Base-by-base conservation (phyloP, 2,888 invertebrate species). In the Ferdinandea cuprea region DNA sequence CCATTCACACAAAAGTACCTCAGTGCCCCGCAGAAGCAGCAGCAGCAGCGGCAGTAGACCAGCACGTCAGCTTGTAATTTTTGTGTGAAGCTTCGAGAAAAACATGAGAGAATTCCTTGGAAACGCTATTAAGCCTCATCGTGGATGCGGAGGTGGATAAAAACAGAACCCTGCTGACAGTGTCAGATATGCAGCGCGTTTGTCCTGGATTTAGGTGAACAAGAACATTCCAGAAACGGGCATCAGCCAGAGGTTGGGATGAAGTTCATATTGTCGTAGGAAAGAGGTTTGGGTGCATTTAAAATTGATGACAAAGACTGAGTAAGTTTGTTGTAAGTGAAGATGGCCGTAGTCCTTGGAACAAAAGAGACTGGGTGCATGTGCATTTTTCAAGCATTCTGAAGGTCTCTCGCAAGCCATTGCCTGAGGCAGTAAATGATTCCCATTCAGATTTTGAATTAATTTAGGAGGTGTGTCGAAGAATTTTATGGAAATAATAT, bases 151-250 rank as follows among this genome's bases (percentile, higher is more conserved):
- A 35, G 40, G 44, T 40, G 58, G 44, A 66, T 59, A 54, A 56
- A 40, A 72, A 61, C 13, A 58, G 78, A 72, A 73, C 73, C 66
- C 72, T 68, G 72, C 83, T 83, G 83, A 83, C 83, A 83, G 58
- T 73, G 83, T 78, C 58, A 63, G 72, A 78, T 78, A 46, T 73
- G 68, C 72, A 73, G 61, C 77, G 78, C 78, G 73, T 83, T 83
- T 83, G 72, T 83, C 72, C 66, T 72, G 71, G 72, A 83, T 78
- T 83, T 83, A 42, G 46, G 69, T 35, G 54, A 54, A n/a, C 17
- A 9, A 28, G 30, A 13, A 37, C 42, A 17, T 37, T 50, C 13
- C 59, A 50, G 40, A 25, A 25, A 25, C 25, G 25, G 25, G 2
- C 25, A n/a, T n/a, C n/a, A n/a, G n/a, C n/a, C n/a, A n/a, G n/a